Base-by-base conservation (phyloP, 2,797 vertebrate genomes). In the Coilia nasus region DNA sequence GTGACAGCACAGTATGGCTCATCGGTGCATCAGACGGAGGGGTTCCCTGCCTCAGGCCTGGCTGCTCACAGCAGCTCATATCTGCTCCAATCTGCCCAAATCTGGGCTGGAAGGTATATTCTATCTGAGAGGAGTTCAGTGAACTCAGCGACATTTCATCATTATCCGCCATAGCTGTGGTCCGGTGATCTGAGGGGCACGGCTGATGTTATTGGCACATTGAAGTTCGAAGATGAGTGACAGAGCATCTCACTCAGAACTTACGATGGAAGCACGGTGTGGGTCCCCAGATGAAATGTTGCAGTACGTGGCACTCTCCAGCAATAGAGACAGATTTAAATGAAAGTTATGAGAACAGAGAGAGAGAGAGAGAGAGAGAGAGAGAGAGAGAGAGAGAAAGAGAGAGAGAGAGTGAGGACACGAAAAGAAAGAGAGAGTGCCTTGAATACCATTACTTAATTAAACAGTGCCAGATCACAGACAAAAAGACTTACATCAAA, bases 361-460 rank as follows among this genome's bases (percentile, higher is more conserved):
- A 41, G 50, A 54, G 50, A 54, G 50, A 54, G 50, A 54, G 50
- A 2, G 50, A 1, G 28, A 47, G 56, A n/a, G 59, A 50, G 54
- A 23, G 21, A n/a, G 21, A 19, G 50, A 54, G 1, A 54, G 67
- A 41, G 15, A 31, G 28, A 75, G 25, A 17, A 4, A 41, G 47
- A 21, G 25, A 82, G 15, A 21, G 47, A 57, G 56, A 10, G n/a
- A 75, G 47, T 3, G 46, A 47, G 46, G 10, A 47, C 3, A 10
- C 3, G 46, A 47, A 47, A 10, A 54, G 14, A 19, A 85, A 9
- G 86, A 89, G 54, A 89, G 85, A n/a, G 59, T 88, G 85, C 88
- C 91, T 85, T 91, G 86, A 90, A 90, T 87, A 85, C 81, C 88
- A 91, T 92, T 91, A 92, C 91, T 91, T 87, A 90, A 89, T 92